Evolutionary conservation across 2,888 invertebrate genomes (phyloP).

Genomic region (Ochropleura leucogaster): DNA sequence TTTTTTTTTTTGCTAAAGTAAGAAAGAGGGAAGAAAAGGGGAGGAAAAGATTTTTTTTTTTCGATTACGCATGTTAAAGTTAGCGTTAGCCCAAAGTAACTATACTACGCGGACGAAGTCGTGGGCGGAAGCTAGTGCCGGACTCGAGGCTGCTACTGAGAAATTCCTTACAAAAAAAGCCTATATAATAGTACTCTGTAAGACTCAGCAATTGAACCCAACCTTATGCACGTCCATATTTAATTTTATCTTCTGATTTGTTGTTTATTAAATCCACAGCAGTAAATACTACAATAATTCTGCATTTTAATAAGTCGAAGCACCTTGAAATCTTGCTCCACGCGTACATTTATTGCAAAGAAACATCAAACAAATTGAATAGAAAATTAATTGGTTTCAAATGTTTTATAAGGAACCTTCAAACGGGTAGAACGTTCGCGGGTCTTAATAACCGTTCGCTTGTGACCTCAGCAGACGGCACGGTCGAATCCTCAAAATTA

Average conservation of each 20-base stretch:
- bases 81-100: too few species aligned
- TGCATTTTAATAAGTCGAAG: conserved; percentile 52
- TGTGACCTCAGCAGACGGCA: conserved; percentile 79
- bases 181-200: too few species aligned
- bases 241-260: conserved; percentile 6
- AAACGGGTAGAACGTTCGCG: conserved; percentile 61
- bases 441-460: conserved; percentile 66
- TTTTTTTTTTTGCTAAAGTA: too few species aligned
- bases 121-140: too few species aligned
- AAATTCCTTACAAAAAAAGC: too few species aligned
- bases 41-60: too few species aligned
- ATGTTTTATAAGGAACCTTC: conserved; percentile 68
- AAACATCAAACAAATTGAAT: conserved; percentile 64
- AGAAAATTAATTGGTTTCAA: conserved; percentile 67
- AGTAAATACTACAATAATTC: conserved; percentile 34
- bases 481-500: conserved; percentile 89
- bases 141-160: too few species aligned
- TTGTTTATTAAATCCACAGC: background rate
- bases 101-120: too few species aligned
- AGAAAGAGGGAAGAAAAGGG: too few species aligned
- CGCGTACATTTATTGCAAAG: conserved; percentile 54
- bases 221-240: too few species aligned
- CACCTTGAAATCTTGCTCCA: conserved; percentile 61
- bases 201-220: too few species aligned
- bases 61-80: too few species aligned